phyloP scores from a whole-genome alignment of 2,113 vertebrate species.

The Rhagologus leucostigma region DNA sequence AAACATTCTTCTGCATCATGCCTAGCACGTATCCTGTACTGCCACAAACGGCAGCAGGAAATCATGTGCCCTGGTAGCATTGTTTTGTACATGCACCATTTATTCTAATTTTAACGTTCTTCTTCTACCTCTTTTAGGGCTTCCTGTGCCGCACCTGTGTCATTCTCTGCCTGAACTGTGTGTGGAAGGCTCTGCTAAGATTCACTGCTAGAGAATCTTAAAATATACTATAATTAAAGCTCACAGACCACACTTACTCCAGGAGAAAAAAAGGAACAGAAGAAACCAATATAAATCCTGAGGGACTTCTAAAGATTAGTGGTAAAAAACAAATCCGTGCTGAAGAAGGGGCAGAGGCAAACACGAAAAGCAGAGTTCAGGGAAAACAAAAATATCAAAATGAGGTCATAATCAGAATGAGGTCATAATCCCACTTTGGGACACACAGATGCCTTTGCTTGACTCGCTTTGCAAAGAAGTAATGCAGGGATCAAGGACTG shows the following conservation, averaged over 20 bases:
- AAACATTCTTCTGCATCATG: neutral
- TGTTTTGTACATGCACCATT: neutral
- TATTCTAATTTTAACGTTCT: conserved; percentile 53
- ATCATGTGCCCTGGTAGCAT: neutral
- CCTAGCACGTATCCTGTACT: neutral
- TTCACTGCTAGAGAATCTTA: neutral
- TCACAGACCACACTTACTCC: neutral
- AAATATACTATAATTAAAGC: conserved; percentile 30
- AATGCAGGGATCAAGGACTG: neutral
- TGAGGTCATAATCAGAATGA: conserved; percentile 15
- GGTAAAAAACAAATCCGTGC: neutral
- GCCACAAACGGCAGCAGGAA: conserved; percentile 11
- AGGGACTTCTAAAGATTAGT: neutral
- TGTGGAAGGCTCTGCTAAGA: neutral
- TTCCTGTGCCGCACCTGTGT: conserved; percentile 41
- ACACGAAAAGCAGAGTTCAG: neutral
- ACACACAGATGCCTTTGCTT: neutral
- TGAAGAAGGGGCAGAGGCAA: conserved; percentile 11
- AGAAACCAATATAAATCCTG: neutral
- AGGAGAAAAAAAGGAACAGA: neutral
- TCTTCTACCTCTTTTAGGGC: conserved; percentile 14
- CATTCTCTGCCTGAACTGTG: neutral
- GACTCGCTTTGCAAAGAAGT: neutral
- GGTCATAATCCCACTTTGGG: conserved; percentile 32
- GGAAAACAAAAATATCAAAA: conserved; percentile 29